Base-by-base conservation (phyloP, 2,888 invertebrate genomes). In the Catocala nupta region DNA sequence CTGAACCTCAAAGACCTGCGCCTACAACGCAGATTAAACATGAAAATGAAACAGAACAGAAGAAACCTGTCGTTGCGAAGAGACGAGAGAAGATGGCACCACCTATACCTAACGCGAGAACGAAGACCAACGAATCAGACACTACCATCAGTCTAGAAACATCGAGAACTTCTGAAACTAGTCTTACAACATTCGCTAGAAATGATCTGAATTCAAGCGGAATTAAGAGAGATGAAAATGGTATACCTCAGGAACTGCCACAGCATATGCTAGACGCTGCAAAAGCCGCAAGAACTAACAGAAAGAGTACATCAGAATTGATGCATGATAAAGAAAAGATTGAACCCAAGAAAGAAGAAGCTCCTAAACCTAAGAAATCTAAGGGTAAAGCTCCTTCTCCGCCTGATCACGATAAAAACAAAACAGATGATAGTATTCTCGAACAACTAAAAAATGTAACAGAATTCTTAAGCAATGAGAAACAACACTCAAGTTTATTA, bases 321-420 rank as follows among this genome's bases (percentile, higher is more conserved):
- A 76, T 90, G 34, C 78, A 80, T 63, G 92, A 91, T 9, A 90
- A 85, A 74, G 89, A 91, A 5, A 89, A 83, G 73, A 50, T 63
- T 39, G 90, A 90, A 36, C 65, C 75, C 6, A 90, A 88, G 70
- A 90, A 90, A 68, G 90, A 90, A 51, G 94, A 90, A 81, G 83
- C 75, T 54, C 82, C 76, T 5, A 94, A 93, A 63, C 76, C 81
- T 42, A 96, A 96, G 77, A 96, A 95, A 83, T 95, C 94, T 49
- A 97, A 97, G 86, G 96, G 96, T 0, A 96, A 96, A 90, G 97
- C 97, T 1, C 97, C 97, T 0, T 95, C 95, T 0, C 97, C 96
- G 0, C 97, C 97, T n/a, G 95, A 94, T 55, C 66, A 75, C 1
- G 93, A 94, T 33, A 94, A 87, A 69, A 94, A 94, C 68, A 93